Percentiles rank a stretch among this genome's conserved stretches.
Conservation (phyloP, 2,797 vertebrate genomes). For the Amblyraja radiata region DNA sequence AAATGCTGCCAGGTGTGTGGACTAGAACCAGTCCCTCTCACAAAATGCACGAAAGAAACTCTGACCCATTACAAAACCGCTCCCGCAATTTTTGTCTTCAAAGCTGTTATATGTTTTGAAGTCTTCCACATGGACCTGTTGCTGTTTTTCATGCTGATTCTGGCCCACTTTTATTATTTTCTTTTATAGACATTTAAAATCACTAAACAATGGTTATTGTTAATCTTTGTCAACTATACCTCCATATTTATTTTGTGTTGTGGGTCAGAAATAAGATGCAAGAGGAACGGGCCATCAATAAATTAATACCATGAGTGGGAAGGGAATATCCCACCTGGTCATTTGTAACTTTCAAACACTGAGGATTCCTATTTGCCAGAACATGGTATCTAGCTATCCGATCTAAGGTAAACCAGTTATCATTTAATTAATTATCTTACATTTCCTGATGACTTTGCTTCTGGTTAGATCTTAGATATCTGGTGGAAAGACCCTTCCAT, state of each 20-base stretch:
- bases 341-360: not conserved
- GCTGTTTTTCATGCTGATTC: no score
- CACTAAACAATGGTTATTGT: not conserved
- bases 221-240: not conserved
- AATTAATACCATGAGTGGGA: not conserved
- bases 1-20: no score
- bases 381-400: not conserved
- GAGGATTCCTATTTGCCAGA: not conserved
- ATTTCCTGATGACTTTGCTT: not conserved
- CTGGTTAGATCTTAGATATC: not conserved
- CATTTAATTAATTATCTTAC: not conserved
- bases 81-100: no score
- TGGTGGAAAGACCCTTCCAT: not conserved
- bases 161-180: not conserved
- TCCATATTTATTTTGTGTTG: not conserved
- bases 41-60: no score
- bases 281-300: no score
- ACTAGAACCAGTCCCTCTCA: no score
- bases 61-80: no score
- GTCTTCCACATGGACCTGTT: no score
- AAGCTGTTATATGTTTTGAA: no score
- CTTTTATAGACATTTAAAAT: not conserved
- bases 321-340: not conserved
- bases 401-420: not conserved
- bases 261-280: not conserved